Evolutionary conservation across 2,113 vertebrate species (phyloP), one percentile per base, ranked within the genome.

Genomic region (Cheirogaleus medius): DNA sequence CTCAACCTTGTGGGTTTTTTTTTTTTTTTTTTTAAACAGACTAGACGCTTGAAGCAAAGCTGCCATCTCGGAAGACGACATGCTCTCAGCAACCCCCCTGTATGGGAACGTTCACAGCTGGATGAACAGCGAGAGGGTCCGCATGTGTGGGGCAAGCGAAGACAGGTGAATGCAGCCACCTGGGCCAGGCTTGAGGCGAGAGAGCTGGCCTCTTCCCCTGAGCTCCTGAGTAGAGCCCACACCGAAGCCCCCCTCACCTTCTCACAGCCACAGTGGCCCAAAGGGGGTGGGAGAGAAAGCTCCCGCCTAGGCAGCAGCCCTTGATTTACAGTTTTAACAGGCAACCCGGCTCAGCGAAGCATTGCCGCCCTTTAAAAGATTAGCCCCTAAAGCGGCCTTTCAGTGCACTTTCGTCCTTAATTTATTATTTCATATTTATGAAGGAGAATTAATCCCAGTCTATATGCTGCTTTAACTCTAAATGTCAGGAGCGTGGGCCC

Each of bases 31-130:
- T 97, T 96, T 96, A 96, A 96, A 96, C 98, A 99, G 99, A 98
- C 98, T 98, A 98, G 98, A 98, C 97, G 95, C 13, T 60, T 98
- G 98, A 98, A 97, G 96, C 96, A 90, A 98, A 98, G 97, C 68
- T 90, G 83, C 47, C 90, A 95, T 98, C 97, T 98, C 98, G 98
- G 98, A 98, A 97, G 99, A 98, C 98, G 99, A 98, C 99, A 99
- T 99, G 99, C 99, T 99, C 98, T 99, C 99, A 98, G 99, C 99
- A 98, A 99, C 99, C 90, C 99, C 99, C 98, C 98, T 99, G 98
- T 99, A 99, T 99, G 99, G 99, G 97, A 99, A 99, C 23, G 98
- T 99, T 98, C 99, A 99, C 98, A 99, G 99, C 98, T 99, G 99
- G 99, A 99, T 99, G 99, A 99, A 98, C 99, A 99, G 99, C 97